These are phyloP conservation scores for Cassiopea xamachana DNA, from an alignment of 30 jellyfish, hydroid and myxozoan genomes.

Conservation along the genomic window DNA sequence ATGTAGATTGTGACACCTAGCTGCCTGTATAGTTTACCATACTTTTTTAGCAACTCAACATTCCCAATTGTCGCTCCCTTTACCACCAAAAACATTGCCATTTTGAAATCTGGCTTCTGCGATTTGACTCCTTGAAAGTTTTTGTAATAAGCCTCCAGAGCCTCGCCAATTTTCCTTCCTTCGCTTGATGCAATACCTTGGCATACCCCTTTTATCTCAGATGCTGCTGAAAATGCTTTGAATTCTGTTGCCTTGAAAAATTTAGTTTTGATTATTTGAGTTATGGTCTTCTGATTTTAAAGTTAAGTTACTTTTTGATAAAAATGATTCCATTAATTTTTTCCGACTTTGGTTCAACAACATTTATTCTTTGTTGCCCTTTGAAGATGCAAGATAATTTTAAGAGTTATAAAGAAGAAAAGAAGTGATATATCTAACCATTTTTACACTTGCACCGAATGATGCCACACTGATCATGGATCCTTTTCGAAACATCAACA, in stretches of 20 bases:
- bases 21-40: conserved; percentile 73
- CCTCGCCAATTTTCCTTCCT: conserved; percentile 94
- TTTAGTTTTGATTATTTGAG: neutral
- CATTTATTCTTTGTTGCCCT: neutral
- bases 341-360: neutral
- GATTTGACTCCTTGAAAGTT: conserved; percentile 76
- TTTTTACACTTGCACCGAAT: conserved; percentile 77
- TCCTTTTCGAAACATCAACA: conserved; percentile 84
- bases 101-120: conserved; percentile 60
- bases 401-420: neutral
- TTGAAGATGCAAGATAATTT: neutral
- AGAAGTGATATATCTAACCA: conserved; percentile 30
- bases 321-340: neutral
- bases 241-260: conserved; percentile 76
- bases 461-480: conserved; percentile 86
- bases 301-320: too few species aligned
- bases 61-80: conserved; percentile 86
- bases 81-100: conserved; percentile 78
- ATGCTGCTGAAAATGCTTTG: conserved; percentile 76
- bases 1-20: conserved; percentile 84
- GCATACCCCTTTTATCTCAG: conserved; percentile 77
- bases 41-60: conserved; percentile 68
- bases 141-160: conserved; percentile 81
- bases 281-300: too few species aligned
- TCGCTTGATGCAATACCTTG: conserved; percentile 48